Evolutionary conservation across 30 jellyfish, hydroid and myxozoan genomes (phyloP).

Genomic region (Hydractinia echinata): DNA sequence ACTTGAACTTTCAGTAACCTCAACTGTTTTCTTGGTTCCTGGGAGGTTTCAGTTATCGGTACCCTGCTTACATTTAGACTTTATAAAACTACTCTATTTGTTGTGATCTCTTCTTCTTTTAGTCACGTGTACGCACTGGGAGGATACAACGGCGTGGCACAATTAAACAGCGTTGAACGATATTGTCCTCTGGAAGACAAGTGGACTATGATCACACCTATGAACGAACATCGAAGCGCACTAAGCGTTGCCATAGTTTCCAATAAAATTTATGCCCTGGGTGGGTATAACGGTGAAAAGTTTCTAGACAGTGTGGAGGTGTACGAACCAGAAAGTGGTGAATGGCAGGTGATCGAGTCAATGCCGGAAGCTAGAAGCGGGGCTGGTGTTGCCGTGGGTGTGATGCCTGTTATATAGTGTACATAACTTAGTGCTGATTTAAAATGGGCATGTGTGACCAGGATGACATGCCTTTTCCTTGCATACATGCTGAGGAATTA

Average conservation of each 20-base stretch:
- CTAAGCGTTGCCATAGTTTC: conserved; percentile 71
- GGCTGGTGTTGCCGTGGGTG: conserved; percentile 94
- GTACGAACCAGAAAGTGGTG: conserved; percentile 47
- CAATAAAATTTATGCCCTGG: conserved; percentile 64
- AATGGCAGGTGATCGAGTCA: conserved; percentile 49
- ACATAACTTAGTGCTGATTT: not conserved
- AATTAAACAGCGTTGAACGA: conserved; percentile 87
- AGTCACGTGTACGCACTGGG: conserved; percentile 90
- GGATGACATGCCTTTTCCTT: too few relatives aligned
- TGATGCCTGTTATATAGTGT: conserved; percentile 33
- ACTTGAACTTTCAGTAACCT: too few relatives aligned
- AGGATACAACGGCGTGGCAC: conserved; percentile 95
- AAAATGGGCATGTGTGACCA: not conserved
- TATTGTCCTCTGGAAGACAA: conserved; percentile 62
- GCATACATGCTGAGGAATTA: too few relatives aligned
- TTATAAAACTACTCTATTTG: not conserved
- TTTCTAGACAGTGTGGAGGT: conserved; percentile 67
- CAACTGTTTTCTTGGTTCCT: too few relatives aligned
- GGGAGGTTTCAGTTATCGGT: too few relatives aligned
- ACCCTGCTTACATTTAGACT: too few relatives aligned
- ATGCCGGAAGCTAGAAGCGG: conserved; percentile 83
- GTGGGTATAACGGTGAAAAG: conserved; percentile 84
- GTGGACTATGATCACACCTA: conserved; percentile 80
- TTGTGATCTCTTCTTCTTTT: not conserved
- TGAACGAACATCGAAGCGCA: conserved; percentile 89